phyloP scores from a whole-genome alignment of 2,797 vertebrate genomes.

The Acanthis flammea region DNA sequence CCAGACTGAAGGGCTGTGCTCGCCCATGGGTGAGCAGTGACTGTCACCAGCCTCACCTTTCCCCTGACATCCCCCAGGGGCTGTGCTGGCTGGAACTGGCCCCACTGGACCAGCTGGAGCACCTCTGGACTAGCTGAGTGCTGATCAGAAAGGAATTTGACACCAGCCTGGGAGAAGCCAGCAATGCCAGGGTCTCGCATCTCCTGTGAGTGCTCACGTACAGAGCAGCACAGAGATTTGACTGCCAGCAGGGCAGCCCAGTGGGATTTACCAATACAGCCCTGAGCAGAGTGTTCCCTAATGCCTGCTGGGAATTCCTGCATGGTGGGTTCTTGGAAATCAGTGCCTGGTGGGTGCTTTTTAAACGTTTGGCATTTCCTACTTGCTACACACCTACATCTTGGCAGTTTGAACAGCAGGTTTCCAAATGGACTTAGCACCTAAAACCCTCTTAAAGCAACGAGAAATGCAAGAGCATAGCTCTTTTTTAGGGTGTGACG shows the following conservation, averaged over 20 bases:
- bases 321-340: background rate
- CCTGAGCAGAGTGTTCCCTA: background rate
- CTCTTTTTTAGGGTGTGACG: background rate
- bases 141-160: background rate
- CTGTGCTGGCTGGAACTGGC: background rate
- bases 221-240: background rate
- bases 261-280: background rate
- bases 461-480: background rate
- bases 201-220: background rate
- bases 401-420: background rate
- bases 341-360: background rate
- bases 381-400: background rate
- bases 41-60: background rate
- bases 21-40: background rate
- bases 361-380: background rate
- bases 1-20: background rate
- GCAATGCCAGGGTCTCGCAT: background rate
- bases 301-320: background rate
- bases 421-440: background rate
- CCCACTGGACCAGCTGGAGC: background rate
- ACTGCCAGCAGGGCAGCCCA: background rate
- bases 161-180: background rate
- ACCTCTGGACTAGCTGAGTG: background rate
- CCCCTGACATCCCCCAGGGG: accelerated
- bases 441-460: background rate